These are phyloP conservation scores for Poeciliopsis turrubarensis DNA, from an alignment of 2,113 vertebrate species.

Conservation along the genomic window DNA sequence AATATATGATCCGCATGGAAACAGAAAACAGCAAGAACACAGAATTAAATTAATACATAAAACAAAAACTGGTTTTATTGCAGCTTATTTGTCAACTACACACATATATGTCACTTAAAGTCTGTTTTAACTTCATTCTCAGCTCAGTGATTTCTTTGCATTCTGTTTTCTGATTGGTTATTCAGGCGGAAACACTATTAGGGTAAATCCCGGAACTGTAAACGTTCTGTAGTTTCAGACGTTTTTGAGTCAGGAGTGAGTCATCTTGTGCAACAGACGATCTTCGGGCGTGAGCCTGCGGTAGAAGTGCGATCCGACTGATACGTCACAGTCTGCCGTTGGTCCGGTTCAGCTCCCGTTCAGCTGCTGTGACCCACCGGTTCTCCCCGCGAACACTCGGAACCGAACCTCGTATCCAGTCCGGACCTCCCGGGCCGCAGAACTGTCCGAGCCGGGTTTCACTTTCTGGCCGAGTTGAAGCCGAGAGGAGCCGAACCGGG, in stretches of 20 bases:
- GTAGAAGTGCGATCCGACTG: conserved; percentile 13
- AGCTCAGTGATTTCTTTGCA: too few relatives aligned
- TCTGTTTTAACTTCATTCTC: too few relatives aligned
- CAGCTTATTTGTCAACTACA: too few relatives aligned
- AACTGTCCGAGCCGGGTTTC: not conserved
- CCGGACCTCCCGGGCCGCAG: not conserved
- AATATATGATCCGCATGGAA: too few relatives aligned
- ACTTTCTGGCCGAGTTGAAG: not conserved
- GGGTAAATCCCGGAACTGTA: too few relatives aligned
- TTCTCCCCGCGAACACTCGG: not conserved
- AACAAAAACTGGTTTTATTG: too few relatives aligned
- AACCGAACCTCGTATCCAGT: not conserved
- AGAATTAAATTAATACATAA: too few relatives aligned
- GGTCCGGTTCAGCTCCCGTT: conserved; percentile 48
- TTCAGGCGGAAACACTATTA: too few relatives aligned
- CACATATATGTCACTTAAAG: too few relatives aligned
- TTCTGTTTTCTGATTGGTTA: too few relatives aligned
- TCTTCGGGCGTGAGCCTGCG: conserved; percentile 16
- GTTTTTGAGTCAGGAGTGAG: conserved; percentile 7
- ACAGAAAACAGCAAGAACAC: too few relatives aligned
- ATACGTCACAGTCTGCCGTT: conserved; percentile 68
- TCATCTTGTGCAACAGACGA: not conserved
- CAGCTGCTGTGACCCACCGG: conserved; percentile 15
- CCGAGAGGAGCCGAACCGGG: conserved; percentile 11
- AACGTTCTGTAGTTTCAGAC: not conserved